Conservation (phyloP, 1,140 invertebrate genomes). For the Tetramorium parvispinum region DNA sequence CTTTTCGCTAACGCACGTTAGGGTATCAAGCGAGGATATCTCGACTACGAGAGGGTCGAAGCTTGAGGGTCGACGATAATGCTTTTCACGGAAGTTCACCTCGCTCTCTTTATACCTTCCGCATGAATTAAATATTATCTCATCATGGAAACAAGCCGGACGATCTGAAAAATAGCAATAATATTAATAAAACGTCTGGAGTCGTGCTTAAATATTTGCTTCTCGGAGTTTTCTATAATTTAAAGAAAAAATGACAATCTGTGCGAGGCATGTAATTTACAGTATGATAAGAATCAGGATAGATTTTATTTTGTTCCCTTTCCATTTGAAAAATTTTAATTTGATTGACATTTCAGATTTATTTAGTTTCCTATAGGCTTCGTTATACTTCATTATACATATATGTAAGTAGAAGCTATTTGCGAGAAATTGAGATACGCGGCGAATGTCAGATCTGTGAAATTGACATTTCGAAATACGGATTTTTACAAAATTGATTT, state of each 20-base stretch:
- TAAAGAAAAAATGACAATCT: background rate
- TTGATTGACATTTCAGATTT: background rate
- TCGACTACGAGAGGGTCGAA: slow-evolving; percentile 43
- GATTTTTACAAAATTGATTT: no score
- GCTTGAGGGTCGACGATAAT: slow-evolving; percentile 38
- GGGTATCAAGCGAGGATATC: slow-evolving; percentile 56
- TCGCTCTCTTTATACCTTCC: background rate
- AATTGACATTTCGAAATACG: no score
- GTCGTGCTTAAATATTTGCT: background rate
- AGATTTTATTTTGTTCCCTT: background rate
- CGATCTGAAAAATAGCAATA: background rate
- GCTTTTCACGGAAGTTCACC: slow-evolving; percentile 4
- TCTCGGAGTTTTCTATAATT: background rate
- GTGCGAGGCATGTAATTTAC: background rate
- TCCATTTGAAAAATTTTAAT: background rate
- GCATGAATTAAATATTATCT: slow-evolving; percentile 56
- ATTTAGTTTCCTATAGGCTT: background rate
- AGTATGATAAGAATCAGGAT: background rate
- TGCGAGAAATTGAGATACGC: background rate
- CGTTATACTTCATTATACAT: background rate
- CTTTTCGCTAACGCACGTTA: slow-evolving; percentile 49
- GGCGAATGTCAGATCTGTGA: background rate
- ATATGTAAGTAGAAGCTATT: background rate
- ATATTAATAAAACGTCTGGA: background rate
- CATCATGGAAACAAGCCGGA: background rate